phyloP scores from a whole-genome alignment of 2,888 invertebrate species.

The Thymelicus acteon region DNA sequence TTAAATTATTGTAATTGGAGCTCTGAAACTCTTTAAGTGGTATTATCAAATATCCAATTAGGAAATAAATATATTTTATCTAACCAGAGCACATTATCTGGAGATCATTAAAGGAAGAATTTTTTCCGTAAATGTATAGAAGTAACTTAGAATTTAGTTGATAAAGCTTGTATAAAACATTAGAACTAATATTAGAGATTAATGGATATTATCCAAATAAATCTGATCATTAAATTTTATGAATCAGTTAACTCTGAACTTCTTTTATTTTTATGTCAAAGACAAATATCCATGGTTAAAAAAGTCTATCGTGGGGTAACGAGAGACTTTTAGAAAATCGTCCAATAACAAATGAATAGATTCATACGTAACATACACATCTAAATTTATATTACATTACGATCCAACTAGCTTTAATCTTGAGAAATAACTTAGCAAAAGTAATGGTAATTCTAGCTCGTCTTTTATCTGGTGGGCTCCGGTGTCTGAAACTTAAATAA shows the following conservation, averaged over 20 bases:
- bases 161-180: conserved; percentile 26
- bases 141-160: conserved; percentile 18
- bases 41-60: too few species aligned
- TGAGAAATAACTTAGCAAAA: conserved; percentile 24
- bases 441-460: conserved; percentile 17
- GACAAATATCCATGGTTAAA: too few species aligned
- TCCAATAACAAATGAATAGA: background rate
- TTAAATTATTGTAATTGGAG: background rate
- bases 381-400: background rate
- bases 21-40: too few species aligned
- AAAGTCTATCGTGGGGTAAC: too few species aligned
- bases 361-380: background rate
- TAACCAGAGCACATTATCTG: background rate
- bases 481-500: conserved; percentile 32
- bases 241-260: conserved; percentile 20
- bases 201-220: conserved; percentile 25
- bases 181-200: conserved; percentile 22
- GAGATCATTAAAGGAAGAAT: background rate
- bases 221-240: conserved; percentile 34
- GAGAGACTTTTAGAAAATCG: background rate
- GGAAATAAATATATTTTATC: too few species aligned
- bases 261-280: conserved; percentile 30
- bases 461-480: conserved; percentile 33
- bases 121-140: conserved; percentile 12
- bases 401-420: conserved; percentile 17